phyloP scores from a whole-genome alignment of 2,113 vertebrate genomes.

The Ailuropoda melanoleuca region DNA sequence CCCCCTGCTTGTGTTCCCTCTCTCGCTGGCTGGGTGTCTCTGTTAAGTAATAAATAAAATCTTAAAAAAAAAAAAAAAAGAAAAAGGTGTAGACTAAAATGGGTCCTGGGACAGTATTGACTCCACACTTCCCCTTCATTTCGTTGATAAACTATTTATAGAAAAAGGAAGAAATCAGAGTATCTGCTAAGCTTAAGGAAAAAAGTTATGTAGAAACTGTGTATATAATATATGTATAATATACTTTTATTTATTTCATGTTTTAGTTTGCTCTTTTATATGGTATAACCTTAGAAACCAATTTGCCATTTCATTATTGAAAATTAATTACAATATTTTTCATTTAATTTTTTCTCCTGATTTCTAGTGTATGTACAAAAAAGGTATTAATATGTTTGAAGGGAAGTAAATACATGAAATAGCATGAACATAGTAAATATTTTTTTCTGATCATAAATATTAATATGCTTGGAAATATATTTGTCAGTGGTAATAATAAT shows the following conservation, averaged over 20 bases:
- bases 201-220: neutral
- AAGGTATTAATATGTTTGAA: neutral
- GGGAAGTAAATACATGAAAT: neutral
- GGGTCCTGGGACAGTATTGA: neutral
- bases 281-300: neutral
- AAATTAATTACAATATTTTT: neutral
- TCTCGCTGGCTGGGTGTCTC: too few relatives aligned
- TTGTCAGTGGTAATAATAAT: neutral
- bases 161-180: neutral
- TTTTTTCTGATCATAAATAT: neutral
- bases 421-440: neutral
- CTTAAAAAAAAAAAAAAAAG: too few relatives aligned
- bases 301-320: neutral
- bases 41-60: too few relatives aligned
- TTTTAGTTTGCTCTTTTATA: neutral
- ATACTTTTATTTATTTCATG: neutral
- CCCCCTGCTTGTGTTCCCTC: too few relatives aligned
- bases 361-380: neutral
- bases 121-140: neutral
- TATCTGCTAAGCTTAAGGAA: neutral
- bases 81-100: neutral
- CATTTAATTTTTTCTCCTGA: neutral
- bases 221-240: neutral
- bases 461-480: neutral
- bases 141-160: neutral